Evolutionary conservation across 2,113 vertebrate genomes (phyloP).

Genomic region (Cynoglossus semilaevis): DNA sequence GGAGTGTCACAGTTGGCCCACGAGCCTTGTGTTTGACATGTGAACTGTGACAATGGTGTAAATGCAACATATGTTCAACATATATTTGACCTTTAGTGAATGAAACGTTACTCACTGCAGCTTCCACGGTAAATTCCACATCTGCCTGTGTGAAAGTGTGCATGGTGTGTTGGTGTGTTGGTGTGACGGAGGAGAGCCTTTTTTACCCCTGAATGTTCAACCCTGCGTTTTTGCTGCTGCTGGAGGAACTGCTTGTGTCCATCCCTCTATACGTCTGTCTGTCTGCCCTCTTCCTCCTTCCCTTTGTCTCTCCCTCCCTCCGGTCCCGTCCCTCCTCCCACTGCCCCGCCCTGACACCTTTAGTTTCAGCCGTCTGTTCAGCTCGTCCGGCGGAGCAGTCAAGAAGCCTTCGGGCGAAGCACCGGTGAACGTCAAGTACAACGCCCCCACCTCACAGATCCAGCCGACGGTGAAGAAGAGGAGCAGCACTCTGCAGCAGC

Average conservation of each 20-base stretch:
- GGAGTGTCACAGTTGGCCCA: too few species aligned
- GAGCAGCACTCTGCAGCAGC: constrained; percentile 92
- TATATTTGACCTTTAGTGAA: too few species aligned
- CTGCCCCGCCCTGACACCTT: constrained; percentile 56
- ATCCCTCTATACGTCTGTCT: constrained; percentile 75
- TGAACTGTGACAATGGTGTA: too few species aligned
- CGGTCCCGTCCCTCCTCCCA: not conserved
- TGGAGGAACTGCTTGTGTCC: constrained; percentile 66
- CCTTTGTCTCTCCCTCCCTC: not conserved
- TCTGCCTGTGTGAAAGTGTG: constrained; percentile 15
- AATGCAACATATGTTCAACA: too few species aligned
- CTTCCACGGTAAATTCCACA: too few species aligned
- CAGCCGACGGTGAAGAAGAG: constrained; percentile 95
- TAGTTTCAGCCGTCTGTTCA: constrained; percentile 98
- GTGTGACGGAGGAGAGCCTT: constrained; percentile 6
- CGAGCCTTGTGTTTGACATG: too few species aligned
- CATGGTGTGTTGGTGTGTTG: constrained; percentile 46
- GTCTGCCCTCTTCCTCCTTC: constrained; percentile 37
- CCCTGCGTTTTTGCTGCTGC: constrained; percentile 39
- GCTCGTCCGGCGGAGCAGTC: constrained; percentile 85
- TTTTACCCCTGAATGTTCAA: constrained; percentile 38
- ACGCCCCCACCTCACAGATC: constrained; percentile 93
- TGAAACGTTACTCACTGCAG: too few species aligned
- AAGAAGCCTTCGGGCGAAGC: constrained; percentile 86
- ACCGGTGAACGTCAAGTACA: constrained; percentile 95